Conservation (phyloP, 1,140 invertebrate species). For the Monomorium pharaonis region DNA sequence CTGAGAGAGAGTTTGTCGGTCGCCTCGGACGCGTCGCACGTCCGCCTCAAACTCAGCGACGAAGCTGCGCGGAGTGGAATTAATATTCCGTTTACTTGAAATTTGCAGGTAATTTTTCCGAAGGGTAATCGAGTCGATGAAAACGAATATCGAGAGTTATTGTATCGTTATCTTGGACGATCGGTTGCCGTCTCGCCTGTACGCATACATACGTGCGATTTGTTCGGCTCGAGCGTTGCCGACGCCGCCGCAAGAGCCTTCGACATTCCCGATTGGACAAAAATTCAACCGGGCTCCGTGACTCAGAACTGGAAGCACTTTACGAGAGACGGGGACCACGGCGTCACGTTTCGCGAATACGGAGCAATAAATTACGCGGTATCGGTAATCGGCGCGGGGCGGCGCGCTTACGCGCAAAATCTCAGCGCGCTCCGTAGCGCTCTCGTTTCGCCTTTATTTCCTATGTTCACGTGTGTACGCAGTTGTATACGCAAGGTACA, state of each 20-base stretch:
- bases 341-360: slow-evolving; percentile 81
- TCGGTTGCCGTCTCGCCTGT: slow-evolving; percentile 46
- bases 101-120: neutral
- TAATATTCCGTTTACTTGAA: neutral
- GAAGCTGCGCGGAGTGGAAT: neutral
- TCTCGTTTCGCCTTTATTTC: slow-evolving; percentile 56
- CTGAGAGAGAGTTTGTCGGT: neutral
- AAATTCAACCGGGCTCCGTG: slow-evolving; percentile 77
- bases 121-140: neutral
- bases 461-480: slow-evolving; percentile 63
- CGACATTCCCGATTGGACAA: slow-evolving; percentile 81
- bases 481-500: slow-evolving; percentile 17
- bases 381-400: slow-evolving; percentile 81
- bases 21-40: neutral
- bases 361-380: slow-evolving; percentile 83
- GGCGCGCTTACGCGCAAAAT: slow-evolving; percentile 68
- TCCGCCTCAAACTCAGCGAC: too few relatives aligned
- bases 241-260: slow-evolving; percentile 66
- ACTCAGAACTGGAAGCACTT: slow-evolving; percentile 81
- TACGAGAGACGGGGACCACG: slow-evolving; percentile 76
- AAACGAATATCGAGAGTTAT: slow-evolving; percentile 71
- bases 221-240: slow-evolving; percentile 65
- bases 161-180: slow-evolving; percentile 73
- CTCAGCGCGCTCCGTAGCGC: slow-evolving; percentile 37
- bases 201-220: slow-evolving; percentile 8